Conservation (phyloP, 2,888 invertebrate genomes). For the Rhingia rostrata region DNA sequence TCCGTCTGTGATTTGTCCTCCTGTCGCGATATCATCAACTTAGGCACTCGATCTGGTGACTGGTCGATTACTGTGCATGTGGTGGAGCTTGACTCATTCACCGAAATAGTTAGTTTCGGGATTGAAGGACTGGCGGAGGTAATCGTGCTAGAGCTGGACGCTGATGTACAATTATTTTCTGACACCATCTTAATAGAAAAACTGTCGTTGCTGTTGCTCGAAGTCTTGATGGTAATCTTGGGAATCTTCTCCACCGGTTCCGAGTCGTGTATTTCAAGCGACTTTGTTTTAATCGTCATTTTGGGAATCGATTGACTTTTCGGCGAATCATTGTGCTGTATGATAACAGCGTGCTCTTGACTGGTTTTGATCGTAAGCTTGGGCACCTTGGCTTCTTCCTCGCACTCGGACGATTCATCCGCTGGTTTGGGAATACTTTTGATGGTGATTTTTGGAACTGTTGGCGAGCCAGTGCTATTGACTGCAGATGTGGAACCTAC, state of each 20-base stretch:
- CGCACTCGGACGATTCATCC: conserved; percentile 52
- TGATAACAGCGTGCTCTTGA: conserved; percentile 83
- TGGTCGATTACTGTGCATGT: conserved; percentile 72
- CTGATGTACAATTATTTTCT: conserved; percentile 44
- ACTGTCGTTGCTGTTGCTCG: conserved; percentile 71
- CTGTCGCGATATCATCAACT: conserved; percentile 82
- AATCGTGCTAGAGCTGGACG: conserved; percentile 12
- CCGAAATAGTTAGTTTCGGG: conserved; percentile 84
- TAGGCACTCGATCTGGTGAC: conserved; percentile 77
- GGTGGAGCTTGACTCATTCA: conserved; percentile 78
- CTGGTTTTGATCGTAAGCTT: conserved; percentile 83
- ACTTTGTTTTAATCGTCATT: conserved; percentile 81
- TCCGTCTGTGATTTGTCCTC: conserved; percentile 68
- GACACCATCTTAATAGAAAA: conserved; percentile 61
- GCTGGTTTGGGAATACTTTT: conserved; percentile 82
- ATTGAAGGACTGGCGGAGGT: conserved; percentile 76
- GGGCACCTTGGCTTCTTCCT: conserved; percentile 77
- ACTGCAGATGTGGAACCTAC: conserved; percentile 72
- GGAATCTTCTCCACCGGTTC: conserved; percentile 80
- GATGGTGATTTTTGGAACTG: conserved; percentile 86
- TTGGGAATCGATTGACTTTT: conserved; percentile 82
- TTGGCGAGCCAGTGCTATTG: conserved; percentile 76
- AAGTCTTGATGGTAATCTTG: conserved; percentile 82
- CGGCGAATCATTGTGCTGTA: conserved; percentile 79
- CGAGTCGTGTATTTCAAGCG: conserved; percentile 77